These are phyloP conservation scores for Scophthalmus maximus DNA, from an alignment of 2,113 vertebrate species.

Conservation along the genomic window DNA sequence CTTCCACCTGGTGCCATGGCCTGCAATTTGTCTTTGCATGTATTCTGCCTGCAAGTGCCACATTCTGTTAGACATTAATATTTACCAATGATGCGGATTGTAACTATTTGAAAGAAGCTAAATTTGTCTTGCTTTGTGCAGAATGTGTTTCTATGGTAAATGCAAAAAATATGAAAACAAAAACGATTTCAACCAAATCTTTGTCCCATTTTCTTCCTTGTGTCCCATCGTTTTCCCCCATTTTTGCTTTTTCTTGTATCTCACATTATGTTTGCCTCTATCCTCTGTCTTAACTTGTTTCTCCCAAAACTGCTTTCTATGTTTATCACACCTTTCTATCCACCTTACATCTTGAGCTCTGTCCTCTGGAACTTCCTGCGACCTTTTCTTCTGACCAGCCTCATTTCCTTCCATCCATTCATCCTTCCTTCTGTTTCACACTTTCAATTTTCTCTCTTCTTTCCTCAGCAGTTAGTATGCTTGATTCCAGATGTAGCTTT, in stretches of 20 bases:
- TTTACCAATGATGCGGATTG: background rate
- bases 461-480: constrained; percentile 23
- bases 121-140: background rate
- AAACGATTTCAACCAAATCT: too few species aligned
- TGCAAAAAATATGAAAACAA: background rate
- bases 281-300: background rate
- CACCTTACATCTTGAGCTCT: constrained; percentile 18
- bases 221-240: background rate
- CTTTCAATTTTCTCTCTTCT: background rate
- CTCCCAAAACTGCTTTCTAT: constrained; percentile 2
- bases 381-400: constrained; percentile 27
- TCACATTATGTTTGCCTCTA: too few species aligned
- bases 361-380: constrained; percentile 20
- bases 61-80: background rate
- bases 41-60: background rate
- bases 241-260: background rate
- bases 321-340: constrained; percentile 35
- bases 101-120: background rate
- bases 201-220: background rate
- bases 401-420: constrained; percentile 31
- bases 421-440: constrained; percentile 3
- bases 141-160: background rate
- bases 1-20: constrained; percentile 2
- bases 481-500: constrained; percentile 37
- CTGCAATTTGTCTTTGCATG: background rate